Evolutionary conservation across 2,888 invertebrate genomes (phyloP).

Genomic region (Macaria notata): DNA sequence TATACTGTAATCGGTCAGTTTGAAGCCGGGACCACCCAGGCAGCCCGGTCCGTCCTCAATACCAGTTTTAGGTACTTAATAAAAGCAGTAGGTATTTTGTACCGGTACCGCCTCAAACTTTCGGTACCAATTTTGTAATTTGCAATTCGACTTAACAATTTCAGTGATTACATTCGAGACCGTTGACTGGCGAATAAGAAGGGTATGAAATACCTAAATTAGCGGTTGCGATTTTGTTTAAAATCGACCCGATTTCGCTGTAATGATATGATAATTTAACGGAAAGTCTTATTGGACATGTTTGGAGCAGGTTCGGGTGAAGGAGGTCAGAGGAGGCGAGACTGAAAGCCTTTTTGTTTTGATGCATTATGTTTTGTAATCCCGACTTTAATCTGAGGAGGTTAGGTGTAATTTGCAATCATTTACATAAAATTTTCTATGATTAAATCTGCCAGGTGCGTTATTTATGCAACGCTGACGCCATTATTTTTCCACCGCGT

Average conservation of each 20-base stretch:
- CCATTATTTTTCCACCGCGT: neutral
- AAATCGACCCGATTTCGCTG: conserved; percentile 46
- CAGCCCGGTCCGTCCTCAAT: conserved; percentile 53
- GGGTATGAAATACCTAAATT: conserved; percentile 43
- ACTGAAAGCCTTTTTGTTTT: conserved; percentile 21
- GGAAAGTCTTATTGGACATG: conserved; percentile 43
- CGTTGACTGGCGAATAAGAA: conserved; percentile 60
- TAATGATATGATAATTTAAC: conserved; percentile 69
- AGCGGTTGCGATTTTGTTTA: conserved; percentile 50
- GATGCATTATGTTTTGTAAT: conserved; percentile 12
- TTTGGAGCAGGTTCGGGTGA: conserved; percentile 28
- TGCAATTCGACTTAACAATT: conserved; percentile 72
- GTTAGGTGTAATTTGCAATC: neutral
- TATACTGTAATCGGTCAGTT: conserved; percentile 65
- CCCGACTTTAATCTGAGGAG: conserved; percentile 1
- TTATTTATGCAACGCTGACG: neutral
- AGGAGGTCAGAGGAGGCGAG: conserved; percentile 20
- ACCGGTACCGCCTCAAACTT: conserved; percentile 44
- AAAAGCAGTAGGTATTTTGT: conserved; percentile 40
- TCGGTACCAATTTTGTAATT: conserved; percentile 73
- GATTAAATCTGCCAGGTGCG: neutral
- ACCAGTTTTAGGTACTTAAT: conserved; percentile 44
- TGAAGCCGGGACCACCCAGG: conserved; percentile 77
- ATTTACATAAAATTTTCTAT: neutral
- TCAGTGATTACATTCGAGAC: conserved; percentile 62